These are phyloP conservation scores for Pelecanoides urinatrix DNA, from an alignment of 2,113 vertebrate genomes.

Conservation along the genomic window DNA sequence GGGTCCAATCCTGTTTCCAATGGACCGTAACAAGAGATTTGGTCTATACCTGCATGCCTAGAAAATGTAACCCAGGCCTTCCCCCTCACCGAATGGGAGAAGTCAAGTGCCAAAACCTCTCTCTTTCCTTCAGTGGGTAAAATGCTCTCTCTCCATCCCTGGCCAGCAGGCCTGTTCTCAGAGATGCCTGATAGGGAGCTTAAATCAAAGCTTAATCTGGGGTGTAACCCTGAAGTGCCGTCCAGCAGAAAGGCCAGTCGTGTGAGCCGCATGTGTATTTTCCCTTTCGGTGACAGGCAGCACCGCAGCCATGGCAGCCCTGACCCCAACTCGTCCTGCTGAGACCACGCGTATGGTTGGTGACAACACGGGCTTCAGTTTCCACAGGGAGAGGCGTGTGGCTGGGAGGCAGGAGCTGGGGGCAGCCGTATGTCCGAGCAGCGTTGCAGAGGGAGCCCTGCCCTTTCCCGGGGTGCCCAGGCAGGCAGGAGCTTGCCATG, in stretches of 20 bases:
- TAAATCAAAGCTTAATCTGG: neutral
- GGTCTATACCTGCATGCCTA: neutral
- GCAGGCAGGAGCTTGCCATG: neutral
- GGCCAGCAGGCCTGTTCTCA: neutral
- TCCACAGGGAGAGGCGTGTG: neutral
- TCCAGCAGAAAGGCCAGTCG: neutral
- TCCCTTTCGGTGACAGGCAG: neutral
- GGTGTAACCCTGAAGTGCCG: neutral
- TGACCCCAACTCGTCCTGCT: neutral
- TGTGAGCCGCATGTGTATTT: neutral
- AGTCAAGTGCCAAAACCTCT: neutral
- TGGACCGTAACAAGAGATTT: rapidly evolving
- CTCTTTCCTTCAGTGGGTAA: neutral
- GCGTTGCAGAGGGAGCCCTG: neutral
- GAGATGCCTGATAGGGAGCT: neutral
- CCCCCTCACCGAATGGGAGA: neutral
- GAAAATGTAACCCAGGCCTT: neutral
- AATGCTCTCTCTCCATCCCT: neutral
- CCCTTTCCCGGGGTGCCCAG: neutral
- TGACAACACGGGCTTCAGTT: neutral
- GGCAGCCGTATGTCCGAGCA: rapidly evolving
- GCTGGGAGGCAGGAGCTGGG: neutral
- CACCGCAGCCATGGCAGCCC: rapidly evolving
- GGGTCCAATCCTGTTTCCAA: neutral
- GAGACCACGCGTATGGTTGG: rapidly evolving